Percentiles rank a stretch among this genome's conserved stretches.
Conservation (phyloP, 2,113 vertebrate species). For the Brachyhypopomus occidentalis region DNA sequence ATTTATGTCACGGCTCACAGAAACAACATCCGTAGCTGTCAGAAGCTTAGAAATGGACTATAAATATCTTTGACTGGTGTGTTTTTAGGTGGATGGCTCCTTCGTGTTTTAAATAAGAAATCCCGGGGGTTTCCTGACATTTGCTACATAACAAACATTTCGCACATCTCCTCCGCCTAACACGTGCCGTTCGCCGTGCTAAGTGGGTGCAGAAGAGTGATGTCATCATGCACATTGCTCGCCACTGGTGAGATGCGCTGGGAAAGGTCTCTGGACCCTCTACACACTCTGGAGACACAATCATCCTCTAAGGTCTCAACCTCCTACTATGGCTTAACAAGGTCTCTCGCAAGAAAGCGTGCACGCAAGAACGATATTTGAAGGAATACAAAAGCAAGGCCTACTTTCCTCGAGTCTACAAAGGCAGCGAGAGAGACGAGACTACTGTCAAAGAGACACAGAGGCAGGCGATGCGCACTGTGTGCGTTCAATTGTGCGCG, state of each 20-base stretch:
- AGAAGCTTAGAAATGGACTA: background rate
- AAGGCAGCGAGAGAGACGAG: conserved; percentile 5
- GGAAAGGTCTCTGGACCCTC: conserved; percentile 22
- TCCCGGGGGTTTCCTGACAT: conserved; percentile 38
- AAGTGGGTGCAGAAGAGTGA: conserved; percentile 27
- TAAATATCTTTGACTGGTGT: background rate
- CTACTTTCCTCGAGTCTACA: conserved; percentile 11
- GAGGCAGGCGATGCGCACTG: background rate
- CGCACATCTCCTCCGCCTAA: conserved; percentile 14
- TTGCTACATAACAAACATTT: conserved; percentile 25
- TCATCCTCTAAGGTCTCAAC: conserved; percentile 53
- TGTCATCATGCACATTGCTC: conserved; percentile 5
- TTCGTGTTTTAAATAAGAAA: conserved; percentile 32
- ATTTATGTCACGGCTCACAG: background rate
- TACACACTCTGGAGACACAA: conserved; percentile 36
- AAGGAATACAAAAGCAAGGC: conserved; percentile 34
- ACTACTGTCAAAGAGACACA: background rate
- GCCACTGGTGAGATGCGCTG: conserved; percentile 8
- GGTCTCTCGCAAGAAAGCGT: conserved; percentile 28
- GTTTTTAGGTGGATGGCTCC: background rate
- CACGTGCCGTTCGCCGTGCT: conserved; percentile 43
- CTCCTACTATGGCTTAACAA: conserved; percentile 41
- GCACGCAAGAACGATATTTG: conserved; percentile 30
- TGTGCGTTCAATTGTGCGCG: conserved; percentile 4
- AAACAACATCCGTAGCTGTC: background rate